Evolutionary conservation across 2,797 vertebrate species (phyloP), one percentile per base, ranked within the genome.

Genomic region (Chaetophractus vellerosus): DNA sequence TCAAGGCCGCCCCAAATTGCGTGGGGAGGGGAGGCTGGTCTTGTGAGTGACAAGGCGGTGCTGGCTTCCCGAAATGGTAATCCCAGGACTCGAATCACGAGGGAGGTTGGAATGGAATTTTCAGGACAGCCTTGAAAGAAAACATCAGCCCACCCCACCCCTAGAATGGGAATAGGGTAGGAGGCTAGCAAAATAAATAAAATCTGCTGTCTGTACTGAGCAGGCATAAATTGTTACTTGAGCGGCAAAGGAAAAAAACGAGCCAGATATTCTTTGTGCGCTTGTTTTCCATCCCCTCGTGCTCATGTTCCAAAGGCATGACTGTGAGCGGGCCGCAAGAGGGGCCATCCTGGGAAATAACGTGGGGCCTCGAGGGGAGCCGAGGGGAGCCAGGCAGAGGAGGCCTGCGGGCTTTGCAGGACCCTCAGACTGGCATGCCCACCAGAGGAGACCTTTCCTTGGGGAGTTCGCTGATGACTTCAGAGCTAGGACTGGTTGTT

Each of bases 111-210:
- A 88, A 93, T 92, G 95, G 75, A 88, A 93, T 92, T 64, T 94
- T 90, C 83, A 93, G 84, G 24, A 48, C 50, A 93, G 79, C 96
- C 97, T 97, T 96, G 93, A 97, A 87, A 93, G 75, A 61, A 90
- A 84, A 50, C 74, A 72, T 74, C 91, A 85, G 72, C 81, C 80
- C 26, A 72, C 45, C 26, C 76, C 76, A 79, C 45, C 74, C 74
- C 84, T 71, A 55, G 69, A 66, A 38, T 63, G 48, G 84, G 76
- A 91, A 41, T 23, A 72, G 50, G 80, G 66, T 26, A 72, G 93
- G 79, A 96, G 83, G 84, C 19, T 86, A n/a, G 55, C 28, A 83
- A 76, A 91, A 93, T 82, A 90, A 95, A 90, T 33, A 61, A 38
- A 93, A 91, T 48, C 78, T 63, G 78, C 48, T 64, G 52, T 88